phyloP scores from a whole-genome alignment of 2,888 invertebrate genomes.

The Drosophila merina region DNA sequence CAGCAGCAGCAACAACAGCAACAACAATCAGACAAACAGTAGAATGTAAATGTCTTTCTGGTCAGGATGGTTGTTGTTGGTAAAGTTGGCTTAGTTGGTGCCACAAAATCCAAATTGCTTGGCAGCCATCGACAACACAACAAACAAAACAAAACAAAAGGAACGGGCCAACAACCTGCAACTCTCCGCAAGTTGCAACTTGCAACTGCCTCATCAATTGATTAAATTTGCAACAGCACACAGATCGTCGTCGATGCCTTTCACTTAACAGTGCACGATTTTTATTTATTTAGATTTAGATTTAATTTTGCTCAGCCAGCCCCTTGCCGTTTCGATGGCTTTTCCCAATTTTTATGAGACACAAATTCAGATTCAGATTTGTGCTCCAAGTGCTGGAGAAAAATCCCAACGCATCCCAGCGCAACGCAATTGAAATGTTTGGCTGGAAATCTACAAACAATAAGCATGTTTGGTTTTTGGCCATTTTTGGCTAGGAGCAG shows the following conservation, averaged over 20 bases:
- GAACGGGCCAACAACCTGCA: constrained; percentile 60
- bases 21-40: constrained; percentile 60
- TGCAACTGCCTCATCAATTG: constrained; percentile 76
- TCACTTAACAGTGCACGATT: constrained; percentile 79
- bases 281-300: constrained; percentile 79
- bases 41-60: constrained; percentile 78
- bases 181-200: constrained; percentile 47
- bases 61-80: constrained; percentile 64
- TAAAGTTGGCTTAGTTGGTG: constrained; percentile 39
- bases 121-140: constrained; percentile 60
- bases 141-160: constrained; percentile 57
- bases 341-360: not conserved
- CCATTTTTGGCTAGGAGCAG: constrained; percentile 64
- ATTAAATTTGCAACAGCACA: constrained; percentile 74
- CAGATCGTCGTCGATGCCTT: constrained; percentile 75
- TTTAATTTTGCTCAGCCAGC: constrained; percentile 59
- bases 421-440: constrained; percentile 76
- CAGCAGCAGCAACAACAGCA: constrained; percentile 28
- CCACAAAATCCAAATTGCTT: constrained; percentile 76
- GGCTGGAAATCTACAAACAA: constrained; percentile 64
- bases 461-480: constrained; percentile 59
- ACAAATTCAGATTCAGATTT: constrained; percentile 1
- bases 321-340: not conserved
- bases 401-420: constrained; percentile 27
- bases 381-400: not conserved